phyloP scores from a whole-genome alignment of 2,888 invertebrate genomes.

The Aphodius sticticus region DNA sequence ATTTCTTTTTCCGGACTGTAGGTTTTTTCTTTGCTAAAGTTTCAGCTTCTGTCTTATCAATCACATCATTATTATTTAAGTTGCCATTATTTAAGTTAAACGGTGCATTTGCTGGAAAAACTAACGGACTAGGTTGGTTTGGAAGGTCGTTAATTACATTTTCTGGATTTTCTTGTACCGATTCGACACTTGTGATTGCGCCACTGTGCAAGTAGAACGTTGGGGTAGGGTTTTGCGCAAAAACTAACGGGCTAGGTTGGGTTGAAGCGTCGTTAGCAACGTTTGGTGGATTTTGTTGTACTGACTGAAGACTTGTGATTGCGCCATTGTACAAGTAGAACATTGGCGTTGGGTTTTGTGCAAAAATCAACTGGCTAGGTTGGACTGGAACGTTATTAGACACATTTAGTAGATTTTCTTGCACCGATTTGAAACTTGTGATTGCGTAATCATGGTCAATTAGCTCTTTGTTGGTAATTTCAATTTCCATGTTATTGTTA shows the following conservation, averaged over 20 bases:
- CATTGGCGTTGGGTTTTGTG: too few species aligned
- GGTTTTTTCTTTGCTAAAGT: neutral
- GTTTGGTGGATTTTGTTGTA: neutral
- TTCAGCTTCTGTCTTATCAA: neutral
- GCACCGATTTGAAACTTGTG: slow-evolving; percentile 12
- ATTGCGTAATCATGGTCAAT: slow-evolving; percentile 32
- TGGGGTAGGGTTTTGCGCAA: too few species aligned
- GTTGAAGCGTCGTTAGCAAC: neutral
- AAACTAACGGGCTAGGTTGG: too few species aligned
- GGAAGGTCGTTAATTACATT: neutral
- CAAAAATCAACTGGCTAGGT: too few species aligned
- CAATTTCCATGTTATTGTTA: neutral
- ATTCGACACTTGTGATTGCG: neutral
- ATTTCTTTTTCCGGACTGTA: slow-evolving; percentile 21
- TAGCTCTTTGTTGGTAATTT: neutral
- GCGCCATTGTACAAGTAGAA: slow-evolving; percentile 20
- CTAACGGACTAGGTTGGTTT: neutral
- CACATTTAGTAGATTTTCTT: neutral
- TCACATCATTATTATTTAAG: too few species aligned
- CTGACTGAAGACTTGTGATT: slow-evolving; percentile 13
- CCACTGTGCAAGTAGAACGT: neutral
- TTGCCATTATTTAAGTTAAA: too few species aligned
- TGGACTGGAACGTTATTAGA: neutral
- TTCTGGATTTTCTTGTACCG: neutral
- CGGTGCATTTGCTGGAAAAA: neutral